Base-by-base conservation (phyloP, 1,140 invertebrate species). In the Ostrea edulis region DNA sequence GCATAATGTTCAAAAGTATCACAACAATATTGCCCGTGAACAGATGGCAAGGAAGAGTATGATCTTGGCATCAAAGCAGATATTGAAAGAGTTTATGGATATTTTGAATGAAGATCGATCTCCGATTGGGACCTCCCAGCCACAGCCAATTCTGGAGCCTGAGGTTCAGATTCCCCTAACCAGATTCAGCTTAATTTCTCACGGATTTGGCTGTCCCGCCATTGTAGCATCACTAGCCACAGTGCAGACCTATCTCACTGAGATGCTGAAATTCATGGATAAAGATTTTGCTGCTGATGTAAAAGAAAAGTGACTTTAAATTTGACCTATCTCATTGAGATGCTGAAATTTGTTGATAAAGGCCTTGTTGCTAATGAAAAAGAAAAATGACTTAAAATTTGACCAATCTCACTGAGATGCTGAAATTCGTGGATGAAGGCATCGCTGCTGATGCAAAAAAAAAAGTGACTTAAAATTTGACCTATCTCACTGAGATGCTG, bases 71-170 rank as follows among this genome's bases (percentile, higher is more conserved):
- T 97, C 98, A 94, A 97, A 97, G 94, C 97, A 98, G 97, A 97
- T 99, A 93, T 97, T 98, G 92, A 99, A 99, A 96, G 99, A 99
- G 95, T 96, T 99, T 93, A 98, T 99, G 96, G 98, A 99, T 95
- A 96, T 99, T 90, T 95, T 99, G 89, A 99, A 98, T 95, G 98
- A 99, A 95, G 98, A 99, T 95, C 96, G 98, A 91, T 94, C 98
- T 85, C 98, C 98, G 82, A 96, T 99, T 90, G 99, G 98, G 95
- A 99, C 99, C 95, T 98, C 98, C 68, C 96, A 98, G 94, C 98
- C 98, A 17, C 98, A 98, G 93, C 97, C 97, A 90, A 96, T 99
- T 88, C 96, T 99, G 88, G 98, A 99, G 94, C 91, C 92, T 14
- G 97, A 97, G 91, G 98, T 99, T 94, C 98, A 99, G 95, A 97